A percentile compares a stretch with the other conserved stretches of the same genome.
Evolutionary conservation across 2,797 vertebrate genomes (phyloP).

Genomic region (Sorex maritimensis): DNA sequence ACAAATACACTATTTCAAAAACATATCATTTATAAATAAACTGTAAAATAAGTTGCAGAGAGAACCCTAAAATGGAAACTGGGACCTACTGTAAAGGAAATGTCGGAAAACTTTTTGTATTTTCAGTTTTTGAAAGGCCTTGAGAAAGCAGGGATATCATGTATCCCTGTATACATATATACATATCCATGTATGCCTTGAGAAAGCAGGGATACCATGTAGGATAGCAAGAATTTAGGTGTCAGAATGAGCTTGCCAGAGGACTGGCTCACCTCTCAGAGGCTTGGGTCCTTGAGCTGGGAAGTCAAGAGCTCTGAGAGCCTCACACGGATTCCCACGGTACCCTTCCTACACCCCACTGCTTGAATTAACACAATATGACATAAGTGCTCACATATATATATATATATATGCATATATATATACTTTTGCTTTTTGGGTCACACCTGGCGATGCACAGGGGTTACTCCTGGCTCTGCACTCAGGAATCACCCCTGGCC

Average conservation of each 20-base stretch:
- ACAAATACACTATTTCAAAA: background rate
- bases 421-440: too few species aligned
- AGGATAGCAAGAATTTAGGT: background rate
- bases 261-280: background rate
- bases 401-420: constrained; percentile 38
- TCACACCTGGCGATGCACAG: too few species aligned
- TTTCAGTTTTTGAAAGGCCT: background rate
- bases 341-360: background rate
- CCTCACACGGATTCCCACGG: background rate
- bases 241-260: background rate
- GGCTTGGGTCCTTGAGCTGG: background rate
- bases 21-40: background rate
- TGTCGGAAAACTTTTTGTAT: background rate
- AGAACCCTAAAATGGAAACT: constrained; percentile 28
- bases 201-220: background rate
- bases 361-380: background rate
- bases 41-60: constrained; percentile 37
- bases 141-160: background rate
- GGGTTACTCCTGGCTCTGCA: too few species aligned
- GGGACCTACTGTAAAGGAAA: constrained; percentile 35
- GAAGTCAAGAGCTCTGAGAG: background rate
- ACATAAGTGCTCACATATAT: background rate
- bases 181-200: background rate
- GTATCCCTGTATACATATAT: too few species aligned
- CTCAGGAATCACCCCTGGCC: too few species aligned